Conservation (phyloP, 2,888 invertebrate species). For the Macrophya annulata region DNA sequence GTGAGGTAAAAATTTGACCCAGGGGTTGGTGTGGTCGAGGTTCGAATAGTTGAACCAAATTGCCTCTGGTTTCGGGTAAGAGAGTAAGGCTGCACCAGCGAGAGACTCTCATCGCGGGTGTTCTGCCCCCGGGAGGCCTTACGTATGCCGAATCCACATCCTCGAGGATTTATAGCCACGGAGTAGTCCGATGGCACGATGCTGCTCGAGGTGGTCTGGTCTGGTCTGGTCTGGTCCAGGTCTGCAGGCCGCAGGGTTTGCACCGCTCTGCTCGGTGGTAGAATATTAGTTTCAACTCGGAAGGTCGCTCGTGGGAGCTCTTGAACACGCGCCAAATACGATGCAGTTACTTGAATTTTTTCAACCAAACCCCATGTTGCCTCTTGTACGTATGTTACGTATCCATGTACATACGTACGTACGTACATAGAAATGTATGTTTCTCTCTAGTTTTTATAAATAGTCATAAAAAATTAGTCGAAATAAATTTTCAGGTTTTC, state of each 20-base stretch:
- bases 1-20: slow-evolving; percentile 2
- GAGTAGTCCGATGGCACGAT: background rate
- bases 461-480: slow-evolving; percentile 19
- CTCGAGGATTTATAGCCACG: slow-evolving; percentile 49
- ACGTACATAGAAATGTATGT: background rate
- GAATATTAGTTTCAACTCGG: slow-evolving; percentile 54
- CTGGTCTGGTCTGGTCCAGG: slow-evolving; percentile 39
- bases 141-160: slow-evolving; percentile 56
- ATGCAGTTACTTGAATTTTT: slow-evolving; percentile 64
- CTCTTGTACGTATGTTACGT: too few species aligned
- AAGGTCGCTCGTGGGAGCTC: slow-evolving; percentile 62
- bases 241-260: slow-evolving; percentile 34
- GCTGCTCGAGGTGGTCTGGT: slow-evolving; percentile 36
- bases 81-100: background rate
- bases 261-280: background rate
- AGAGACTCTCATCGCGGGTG: slow-evolving; percentile 22
- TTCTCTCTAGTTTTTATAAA: slow-evolving; percentile 13
- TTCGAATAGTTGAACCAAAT: slow-evolving; percentile 29
- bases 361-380: background rate
- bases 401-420: background rate
- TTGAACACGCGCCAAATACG: slow-evolving; percentile 71
- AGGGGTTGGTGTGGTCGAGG: slow-evolving; percentile 4
- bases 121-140: slow-evolving; percentile 54
- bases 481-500: background rate
- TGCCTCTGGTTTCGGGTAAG: slow-evolving; percentile 1